Evolutionary conservation across 2,888 invertebrate species (phyloP).

Genomic region (Pogonocherus hispidulus): DNA sequence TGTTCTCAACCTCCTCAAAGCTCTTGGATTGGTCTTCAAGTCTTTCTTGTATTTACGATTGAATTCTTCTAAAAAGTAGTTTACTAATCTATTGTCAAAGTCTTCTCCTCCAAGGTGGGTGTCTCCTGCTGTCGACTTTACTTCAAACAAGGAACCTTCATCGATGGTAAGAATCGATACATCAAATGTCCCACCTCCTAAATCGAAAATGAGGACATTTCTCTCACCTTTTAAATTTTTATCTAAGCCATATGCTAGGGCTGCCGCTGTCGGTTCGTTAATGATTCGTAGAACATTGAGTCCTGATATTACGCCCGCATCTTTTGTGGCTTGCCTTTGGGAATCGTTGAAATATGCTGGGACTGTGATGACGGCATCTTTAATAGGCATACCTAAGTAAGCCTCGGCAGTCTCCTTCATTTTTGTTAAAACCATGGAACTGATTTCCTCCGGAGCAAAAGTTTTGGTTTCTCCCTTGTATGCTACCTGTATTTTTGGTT

Average conservation of each 20-base stretch:
- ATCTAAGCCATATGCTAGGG: slow-evolving; percentile 55
- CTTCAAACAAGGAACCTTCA: slow-evolving; percentile 87
- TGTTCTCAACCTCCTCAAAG: slow-evolving; percentile 79
- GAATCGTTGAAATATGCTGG: slow-evolving; percentile 73
- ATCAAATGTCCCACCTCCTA: slow-evolving; percentile 81
- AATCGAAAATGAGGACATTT: slow-evolving; percentile 77
- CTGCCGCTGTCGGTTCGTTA: slow-evolving; percentile 76
- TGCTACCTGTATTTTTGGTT: slow-evolving; percentile 79
- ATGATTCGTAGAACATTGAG: slow-evolving; percentile 87
- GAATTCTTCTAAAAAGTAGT: slow-evolving; percentile 78
- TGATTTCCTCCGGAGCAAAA: slow-evolving; percentile 80
- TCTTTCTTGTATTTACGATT: slow-evolving; percentile 81
- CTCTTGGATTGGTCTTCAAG: slow-evolving; percentile 72
- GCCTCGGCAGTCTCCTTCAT: slow-evolving; percentile 59
- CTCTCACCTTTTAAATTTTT: slow-evolving; percentile 56
- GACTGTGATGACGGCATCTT: slow-evolving; percentile 68
- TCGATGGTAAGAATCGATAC: slow-evolving; percentile 88
- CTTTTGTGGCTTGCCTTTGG: slow-evolving; percentile 84
- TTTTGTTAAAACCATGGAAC: slow-evolving; percentile 76
- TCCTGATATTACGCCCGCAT: slow-evolving; percentile 76
- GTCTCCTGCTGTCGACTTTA: slow-evolving; percentile 86
- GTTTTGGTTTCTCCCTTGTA: slow-evolving; percentile 76
- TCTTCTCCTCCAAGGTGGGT: slow-evolving; percentile 87
- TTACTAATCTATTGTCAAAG: slow-evolving; percentile 73
- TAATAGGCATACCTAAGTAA: slow-evolving; percentile 72